Base-by-base conservation (phyloP, 2,797 vertebrate genomes). In the Uromys caudimaculatus region DNA sequence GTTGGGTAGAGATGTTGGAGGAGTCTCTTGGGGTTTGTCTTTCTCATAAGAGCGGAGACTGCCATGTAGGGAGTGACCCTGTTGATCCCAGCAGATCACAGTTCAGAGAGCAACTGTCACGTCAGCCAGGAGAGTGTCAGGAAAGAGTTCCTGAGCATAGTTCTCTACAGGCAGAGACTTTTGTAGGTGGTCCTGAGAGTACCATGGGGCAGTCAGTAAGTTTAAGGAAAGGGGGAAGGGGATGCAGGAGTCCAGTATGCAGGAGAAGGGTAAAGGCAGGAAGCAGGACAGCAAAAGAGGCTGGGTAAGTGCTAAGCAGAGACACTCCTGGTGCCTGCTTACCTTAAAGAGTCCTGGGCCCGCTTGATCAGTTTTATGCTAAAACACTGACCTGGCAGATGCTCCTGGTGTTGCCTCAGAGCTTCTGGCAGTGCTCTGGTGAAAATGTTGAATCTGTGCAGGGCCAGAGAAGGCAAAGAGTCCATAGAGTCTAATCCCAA, bases 41-140 rank as follows among this genome's bases (percentile, higher is more conserved):
- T 38, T 1, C n/a, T 67, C n/a, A 8, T 4, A 8, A 50, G 76
- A 58, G 32, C 52, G 19, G 50, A 77, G 79, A 76, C 3, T 6
- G 0, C 23, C 16, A 0, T 0, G 0, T 1, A 8, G 4, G 29
- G 0, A 14, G 58, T 3, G 0, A 47, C 11, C 27, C 38, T 1
- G 0, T 0, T 19, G 64, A 69, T 0, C 23, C 7, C 4, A 10
- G 81, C 73, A 76, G 41, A 58, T 8, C 41, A 16, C 62, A 50
- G 47, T 71, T 75, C 58, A 62, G 27, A 5, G 44, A 91, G 62
- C 9, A 0, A 0, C 73, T 90, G 78, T 54, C 86, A 52, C 35
- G 69, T 62, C 4, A 0, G 11, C 73, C 24, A 29, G 29, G 60
- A 79, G n/a, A 75, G 56, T 58, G 47, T 94, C 32, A 56, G 73